These are phyloP conservation scores for Cotesia glomerata DNA, from an alignment of 1,140 invertebrate genomes.

Conservation along the genomic window DNA sequence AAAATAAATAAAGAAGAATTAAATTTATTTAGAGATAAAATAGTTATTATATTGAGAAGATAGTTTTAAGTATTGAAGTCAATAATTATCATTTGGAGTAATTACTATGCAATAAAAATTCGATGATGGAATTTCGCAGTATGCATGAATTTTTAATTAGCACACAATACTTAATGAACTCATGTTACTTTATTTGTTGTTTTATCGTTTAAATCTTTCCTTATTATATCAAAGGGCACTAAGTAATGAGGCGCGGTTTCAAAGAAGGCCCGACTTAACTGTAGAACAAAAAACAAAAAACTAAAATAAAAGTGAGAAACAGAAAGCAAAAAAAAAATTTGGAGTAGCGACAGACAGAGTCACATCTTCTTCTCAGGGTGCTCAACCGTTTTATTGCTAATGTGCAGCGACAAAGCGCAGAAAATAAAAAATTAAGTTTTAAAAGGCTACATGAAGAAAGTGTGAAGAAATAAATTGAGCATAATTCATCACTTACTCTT, in stretches of 20 bases:
- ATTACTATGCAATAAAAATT: too few species aligned
- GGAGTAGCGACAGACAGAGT: constrained; percentile 33
- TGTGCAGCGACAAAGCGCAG: constrained; percentile 4
- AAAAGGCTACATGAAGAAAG: background rate
- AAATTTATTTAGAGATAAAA: too few species aligned
- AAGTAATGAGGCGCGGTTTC: background rate
- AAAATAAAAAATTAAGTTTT: constrained; percentile 14
- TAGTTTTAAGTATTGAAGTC: too few species aligned
- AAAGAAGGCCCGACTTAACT: background rate
- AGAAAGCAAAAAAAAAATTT: constrained; percentile 34
- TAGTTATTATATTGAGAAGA: too few species aligned
- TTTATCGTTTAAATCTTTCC: background rate
- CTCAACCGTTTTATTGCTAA: constrained; percentile 53
- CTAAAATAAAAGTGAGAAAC: constrained; percentile 16
- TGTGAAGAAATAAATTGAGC: constrained; percentile 3
- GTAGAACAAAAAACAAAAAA: constrained; percentile 8
- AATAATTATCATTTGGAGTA: too few species aligned
- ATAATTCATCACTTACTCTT: too few species aligned
- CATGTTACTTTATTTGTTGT: background rate
- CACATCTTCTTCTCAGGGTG: constrained; percentile 44
- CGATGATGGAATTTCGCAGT: too few species aligned
- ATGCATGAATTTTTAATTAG: too few species aligned
- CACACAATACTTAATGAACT: too few species aligned
- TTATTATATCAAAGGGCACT: background rate
- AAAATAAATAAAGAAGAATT: too few species aligned